Evolutionary conservation across 2,888 invertebrate species (phyloP).

Genomic region (Galeruca laticollis): DNA sequence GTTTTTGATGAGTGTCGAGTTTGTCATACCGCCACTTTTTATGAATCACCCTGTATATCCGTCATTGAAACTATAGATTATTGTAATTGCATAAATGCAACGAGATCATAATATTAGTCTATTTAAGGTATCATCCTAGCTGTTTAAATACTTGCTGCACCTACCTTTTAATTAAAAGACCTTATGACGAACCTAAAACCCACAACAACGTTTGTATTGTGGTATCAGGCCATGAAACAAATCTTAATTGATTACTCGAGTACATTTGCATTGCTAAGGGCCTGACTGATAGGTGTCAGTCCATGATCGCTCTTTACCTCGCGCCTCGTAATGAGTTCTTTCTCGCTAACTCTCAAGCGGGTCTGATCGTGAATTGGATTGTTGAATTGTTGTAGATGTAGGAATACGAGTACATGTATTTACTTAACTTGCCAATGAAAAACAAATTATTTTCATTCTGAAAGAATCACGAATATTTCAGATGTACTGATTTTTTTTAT

Average conservation of each 20-base stretch:
- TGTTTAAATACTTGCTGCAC: constrained; percentile 40
- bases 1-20: no score
- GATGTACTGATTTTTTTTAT: no score
- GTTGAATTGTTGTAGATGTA: no score
- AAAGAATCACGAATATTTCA: no score
- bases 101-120: no score
- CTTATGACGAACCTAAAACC: constrained; percentile 51
- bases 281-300: constrained; percentile 62
- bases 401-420: neutral
- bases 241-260: constrained; percentile 58
- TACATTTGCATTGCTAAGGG: constrained; percentile 62
- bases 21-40: no score
- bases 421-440: neutral
- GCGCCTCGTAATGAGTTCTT: constrained; percentile 57
- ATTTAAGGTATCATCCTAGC: no score
- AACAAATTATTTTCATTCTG: neutral
- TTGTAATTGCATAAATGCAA: no score
- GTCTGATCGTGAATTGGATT: constrained; percentile 38
- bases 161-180: constrained; percentile 54
- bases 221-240: constrained; percentile 50
- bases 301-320: constrained; percentile 56
- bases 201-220: constrained; percentile 56
- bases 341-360: constrained; percentile 43
- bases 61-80: no score
- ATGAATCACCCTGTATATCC: no score